Percentiles rank a stretch among this genome's conserved stretches.
Conservation (phyloP, 2,888 invertebrate species). For the Sphaeridia pumilis region DNA sequence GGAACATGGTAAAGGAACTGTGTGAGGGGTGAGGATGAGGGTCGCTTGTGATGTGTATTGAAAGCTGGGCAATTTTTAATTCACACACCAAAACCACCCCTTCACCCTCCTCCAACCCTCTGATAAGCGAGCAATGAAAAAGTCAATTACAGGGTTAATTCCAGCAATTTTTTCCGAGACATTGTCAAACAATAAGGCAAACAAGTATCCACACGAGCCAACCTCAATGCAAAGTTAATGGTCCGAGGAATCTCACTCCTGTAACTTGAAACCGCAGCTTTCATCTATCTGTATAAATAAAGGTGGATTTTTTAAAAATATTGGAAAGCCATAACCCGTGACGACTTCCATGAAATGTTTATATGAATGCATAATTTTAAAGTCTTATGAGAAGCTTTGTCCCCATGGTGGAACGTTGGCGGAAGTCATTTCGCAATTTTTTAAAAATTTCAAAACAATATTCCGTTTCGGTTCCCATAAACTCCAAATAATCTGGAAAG, state of each 20-base stretch:
- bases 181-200: slow-evolving; percentile 14
- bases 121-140: slow-evolving; percentile 15
- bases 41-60: not conserved
- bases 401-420: too few species aligned
- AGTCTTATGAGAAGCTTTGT: too few species aligned
- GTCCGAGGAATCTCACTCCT: slow-evolving; percentile 24
- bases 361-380: too few species aligned
- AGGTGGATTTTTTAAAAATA: too few species aligned
- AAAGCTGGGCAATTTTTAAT: slow-evolving; percentile 24
- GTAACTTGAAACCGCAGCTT: slow-evolving; percentile 32
- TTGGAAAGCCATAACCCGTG: too few species aligned
- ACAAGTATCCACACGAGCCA: not conserved
- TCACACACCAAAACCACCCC: slow-evolving; percentile 16
- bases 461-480: too few species aligned
- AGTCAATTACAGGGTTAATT: slow-evolving; percentile 31
- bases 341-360: too few species aligned
- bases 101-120: not conserved
- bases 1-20: not conserved
- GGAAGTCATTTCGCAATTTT: too few species aligned
- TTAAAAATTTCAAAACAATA: too few species aligned
- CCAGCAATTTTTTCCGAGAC: slow-evolving; percentile 24
- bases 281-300: too few species aligned
- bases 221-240: slow-evolving; percentile 16
- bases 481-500: too few species aligned
- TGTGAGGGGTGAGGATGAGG: not conserved